Conservation (phyloP, 2,113 vertebrate species). For the Anguilla rostrata region DNA sequence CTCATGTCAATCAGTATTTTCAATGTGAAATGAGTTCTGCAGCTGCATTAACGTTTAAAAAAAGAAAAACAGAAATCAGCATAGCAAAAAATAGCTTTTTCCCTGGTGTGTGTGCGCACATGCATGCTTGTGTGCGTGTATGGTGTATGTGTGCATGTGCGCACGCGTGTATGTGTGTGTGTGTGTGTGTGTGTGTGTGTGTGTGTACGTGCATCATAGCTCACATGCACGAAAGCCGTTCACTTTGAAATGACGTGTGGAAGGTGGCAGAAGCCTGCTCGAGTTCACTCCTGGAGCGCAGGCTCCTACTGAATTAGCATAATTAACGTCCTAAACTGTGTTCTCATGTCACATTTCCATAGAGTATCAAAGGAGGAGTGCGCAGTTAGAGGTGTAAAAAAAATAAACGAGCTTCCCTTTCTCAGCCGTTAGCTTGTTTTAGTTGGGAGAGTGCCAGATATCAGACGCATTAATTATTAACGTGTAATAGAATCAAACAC, state of each 20-base stretch:
- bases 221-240: neutral
- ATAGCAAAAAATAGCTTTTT: constrained; percentile 7
- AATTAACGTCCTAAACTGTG: constrained; percentile 7
- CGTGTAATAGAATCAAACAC: neutral
- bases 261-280: neutral
- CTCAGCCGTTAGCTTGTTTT: neutral
- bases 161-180: too few relatives aligned
- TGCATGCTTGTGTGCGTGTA: neutral
- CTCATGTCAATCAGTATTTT: constrained; percentile 1
- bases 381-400: neutral
- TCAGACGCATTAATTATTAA: constrained; percentile 3
- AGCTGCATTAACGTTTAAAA: neutral
- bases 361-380: neutral
- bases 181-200: too few relatives aligned
- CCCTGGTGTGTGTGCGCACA: neutral
- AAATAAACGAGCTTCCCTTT: neutral
- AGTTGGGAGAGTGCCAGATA: neutral
- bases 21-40: constrained; percentile 12
- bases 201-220: neutral
- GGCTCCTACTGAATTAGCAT: neutral
- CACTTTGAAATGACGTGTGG: neutral
- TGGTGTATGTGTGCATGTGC: neutral
- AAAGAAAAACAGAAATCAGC: neutral
- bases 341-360: constrained; percentile 8
- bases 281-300: neutral